phyloP scores from a whole-genome alignment of 2,113 vertebrate genomes.

The Glaucomys volans region DNA sequence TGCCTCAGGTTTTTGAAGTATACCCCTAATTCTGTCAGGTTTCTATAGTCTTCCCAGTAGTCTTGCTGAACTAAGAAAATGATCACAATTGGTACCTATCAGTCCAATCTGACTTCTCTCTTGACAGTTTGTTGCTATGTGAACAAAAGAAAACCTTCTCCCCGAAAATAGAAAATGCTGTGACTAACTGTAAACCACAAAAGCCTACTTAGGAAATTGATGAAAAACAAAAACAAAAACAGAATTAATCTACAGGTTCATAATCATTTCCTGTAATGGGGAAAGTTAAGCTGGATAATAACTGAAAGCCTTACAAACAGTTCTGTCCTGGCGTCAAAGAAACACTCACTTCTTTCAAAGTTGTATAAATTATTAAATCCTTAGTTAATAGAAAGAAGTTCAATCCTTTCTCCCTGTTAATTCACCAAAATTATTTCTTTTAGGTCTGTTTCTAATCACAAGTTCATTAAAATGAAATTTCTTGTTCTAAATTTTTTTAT shows the following conservation, averaged over 20 bases:
- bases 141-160: not conserved
- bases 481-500: not conserved
- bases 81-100: not conserved
- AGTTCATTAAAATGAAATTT: not conserved
- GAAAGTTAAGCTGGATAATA: not conserved
- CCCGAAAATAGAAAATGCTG: not conserved
- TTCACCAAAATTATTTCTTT: slow-evolving; percentile 6
- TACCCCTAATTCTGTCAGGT: not conserved
- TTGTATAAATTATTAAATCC: not conserved
- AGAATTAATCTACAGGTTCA: not conserved
- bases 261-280: not conserved
- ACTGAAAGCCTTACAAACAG: not conserved
- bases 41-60: not conserved
- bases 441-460: slow-evolving; percentile 19
- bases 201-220: not conserved
- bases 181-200: not conserved
- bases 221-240: not conserved
- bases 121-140: not conserved
- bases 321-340: not conserved
- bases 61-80: not conserved
- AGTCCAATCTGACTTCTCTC: not conserved
- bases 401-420: slow-evolving; percentile 15
- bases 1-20: not conserved
- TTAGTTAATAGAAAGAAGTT: not conserved
- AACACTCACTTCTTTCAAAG: not conserved